Percentiles rank a stretch among this genome's conserved stretches.
Conservation (phyloP, 2,797 vertebrate species). For the Eleutherodactylus coqui region DNA sequence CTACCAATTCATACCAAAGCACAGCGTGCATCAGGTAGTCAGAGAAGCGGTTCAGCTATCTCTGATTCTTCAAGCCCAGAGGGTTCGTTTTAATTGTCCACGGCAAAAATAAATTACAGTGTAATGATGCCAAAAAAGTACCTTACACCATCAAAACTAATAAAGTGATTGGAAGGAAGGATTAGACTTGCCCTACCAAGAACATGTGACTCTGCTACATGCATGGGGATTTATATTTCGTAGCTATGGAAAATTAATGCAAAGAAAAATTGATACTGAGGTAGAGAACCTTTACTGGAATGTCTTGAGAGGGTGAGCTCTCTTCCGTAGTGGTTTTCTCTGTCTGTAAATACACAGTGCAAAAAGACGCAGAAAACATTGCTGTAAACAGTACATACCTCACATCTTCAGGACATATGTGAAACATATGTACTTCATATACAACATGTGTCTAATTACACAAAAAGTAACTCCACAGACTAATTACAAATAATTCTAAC, state of each 20-base stretch:
- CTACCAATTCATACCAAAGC: too few relatives aligned
- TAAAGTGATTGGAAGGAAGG: background rate
- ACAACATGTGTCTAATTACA: background rate
- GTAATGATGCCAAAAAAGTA: background rate
- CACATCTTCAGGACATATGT: background rate
- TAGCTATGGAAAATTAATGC: background rate
- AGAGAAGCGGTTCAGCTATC: too few relatives aligned
- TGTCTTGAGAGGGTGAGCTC: conserved; percentile 50
- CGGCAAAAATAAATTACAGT: background rate
- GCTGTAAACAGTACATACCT: background rate
- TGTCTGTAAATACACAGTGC: conserved; percentile 27
- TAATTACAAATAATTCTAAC: background rate
- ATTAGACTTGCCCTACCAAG: background rate
- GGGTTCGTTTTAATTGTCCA: too few relatives aligned
- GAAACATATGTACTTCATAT: background rate
- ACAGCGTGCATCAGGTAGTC: too few relatives aligned
- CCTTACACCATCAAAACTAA: background rate
- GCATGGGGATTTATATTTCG: background rate
- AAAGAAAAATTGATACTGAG: background rate
- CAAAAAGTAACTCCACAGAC: background rate
- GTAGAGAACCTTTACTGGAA: conserved; percentile 48
- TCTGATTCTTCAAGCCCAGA: too few relatives aligned
- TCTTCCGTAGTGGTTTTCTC: conserved; percentile 47
- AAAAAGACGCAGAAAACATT: background rate
- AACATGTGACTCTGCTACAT: background rate